phyloP scores from a whole-genome alignment of 2,113 vertebrate genomes.

The cattle (Bos taurus) region DNA sequence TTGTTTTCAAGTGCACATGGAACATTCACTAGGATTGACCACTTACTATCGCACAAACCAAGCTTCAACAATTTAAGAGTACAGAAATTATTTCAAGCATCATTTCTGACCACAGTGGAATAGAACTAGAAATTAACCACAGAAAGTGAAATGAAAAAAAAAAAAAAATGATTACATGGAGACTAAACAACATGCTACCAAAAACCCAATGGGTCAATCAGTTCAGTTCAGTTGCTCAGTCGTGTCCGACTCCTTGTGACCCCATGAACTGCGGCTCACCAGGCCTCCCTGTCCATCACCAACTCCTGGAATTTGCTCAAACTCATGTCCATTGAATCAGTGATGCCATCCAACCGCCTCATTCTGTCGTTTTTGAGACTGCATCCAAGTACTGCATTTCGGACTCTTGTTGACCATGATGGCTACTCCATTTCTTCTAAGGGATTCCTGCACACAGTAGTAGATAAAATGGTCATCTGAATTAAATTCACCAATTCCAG shows the following conservation, averaged over 20 bases:
- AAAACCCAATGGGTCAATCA: not conserved
- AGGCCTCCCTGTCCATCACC: not conserved
- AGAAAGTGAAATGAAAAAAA: not conserved
- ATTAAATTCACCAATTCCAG: not conserved
- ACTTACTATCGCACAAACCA: not conserved
- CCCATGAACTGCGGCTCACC: fast-evolving
- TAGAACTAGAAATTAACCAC: not conserved
- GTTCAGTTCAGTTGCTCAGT: not conserved
- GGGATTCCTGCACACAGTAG: not conserved
- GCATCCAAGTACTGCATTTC: not conserved
- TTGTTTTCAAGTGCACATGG: not conserved
- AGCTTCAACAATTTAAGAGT: not conserved
- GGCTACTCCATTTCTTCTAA: not conserved
- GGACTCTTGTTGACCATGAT: not conserved
- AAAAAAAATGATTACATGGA: not conserved
- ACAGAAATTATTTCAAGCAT: not conserved
- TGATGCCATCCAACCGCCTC: not conserved
- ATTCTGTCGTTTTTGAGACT: not conserved
- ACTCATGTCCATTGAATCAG: not conserved
- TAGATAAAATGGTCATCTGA: not conserved
- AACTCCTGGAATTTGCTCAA: not conserved
- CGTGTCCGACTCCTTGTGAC: fast-evolving
- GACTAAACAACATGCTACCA: not conserved
- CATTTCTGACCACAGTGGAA: not conserved
- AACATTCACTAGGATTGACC: not conserved